A percentile compares a stretch with the other conserved stretches of the same genome.
phyloP scores from a whole-genome alignment of 2,113 vertebrate species.

The Nerophis ophidion region DNA sequence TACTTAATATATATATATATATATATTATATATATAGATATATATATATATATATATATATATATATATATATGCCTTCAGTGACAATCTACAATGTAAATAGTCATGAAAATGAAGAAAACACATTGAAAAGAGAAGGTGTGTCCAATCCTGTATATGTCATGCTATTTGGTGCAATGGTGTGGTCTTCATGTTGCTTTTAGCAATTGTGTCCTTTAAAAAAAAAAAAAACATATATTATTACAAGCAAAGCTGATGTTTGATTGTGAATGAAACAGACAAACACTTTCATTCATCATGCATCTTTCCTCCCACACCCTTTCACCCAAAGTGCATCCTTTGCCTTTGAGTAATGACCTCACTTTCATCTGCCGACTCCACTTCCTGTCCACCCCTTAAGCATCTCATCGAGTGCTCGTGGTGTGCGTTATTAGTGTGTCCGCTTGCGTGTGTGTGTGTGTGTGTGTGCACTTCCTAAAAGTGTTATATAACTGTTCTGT shows the following conservation, averaged over 20 bases:
- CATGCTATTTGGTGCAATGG: too few species aligned
- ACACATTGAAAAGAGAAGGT: too few species aligned
- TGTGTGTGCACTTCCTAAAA: conserved; percentile 37
- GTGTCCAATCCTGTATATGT: too few species aligned
- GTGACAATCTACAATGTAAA: too few species aligned
- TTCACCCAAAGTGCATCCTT: conserved; percentile 21
- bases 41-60: too few species aligned
- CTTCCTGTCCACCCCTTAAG: conserved; percentile 22
- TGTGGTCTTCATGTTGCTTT: too few species aligned
- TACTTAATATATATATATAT: too few species aligned
- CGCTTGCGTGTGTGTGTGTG: background rate
- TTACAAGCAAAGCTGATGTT: background rate
- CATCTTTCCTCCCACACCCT: conserved; percentile 8
- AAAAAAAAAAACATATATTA: too few species aligned
- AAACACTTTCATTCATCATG: background rate
- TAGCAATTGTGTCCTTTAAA: too few species aligned
- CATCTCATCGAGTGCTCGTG: conserved; percentile 1
- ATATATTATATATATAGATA: too few species aligned
- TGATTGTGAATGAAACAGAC: background rate
- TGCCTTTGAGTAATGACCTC: conserved; percentile 32
- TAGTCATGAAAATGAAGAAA: too few species aligned
- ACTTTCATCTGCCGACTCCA: conserved; percentile 31
- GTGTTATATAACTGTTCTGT: conserved; percentile 48
- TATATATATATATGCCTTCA: too few species aligned
- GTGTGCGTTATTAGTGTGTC: background rate